Conservation (phyloP, 92 coral and sea anemone species). For the Galaxea fascicularis region DNA sequence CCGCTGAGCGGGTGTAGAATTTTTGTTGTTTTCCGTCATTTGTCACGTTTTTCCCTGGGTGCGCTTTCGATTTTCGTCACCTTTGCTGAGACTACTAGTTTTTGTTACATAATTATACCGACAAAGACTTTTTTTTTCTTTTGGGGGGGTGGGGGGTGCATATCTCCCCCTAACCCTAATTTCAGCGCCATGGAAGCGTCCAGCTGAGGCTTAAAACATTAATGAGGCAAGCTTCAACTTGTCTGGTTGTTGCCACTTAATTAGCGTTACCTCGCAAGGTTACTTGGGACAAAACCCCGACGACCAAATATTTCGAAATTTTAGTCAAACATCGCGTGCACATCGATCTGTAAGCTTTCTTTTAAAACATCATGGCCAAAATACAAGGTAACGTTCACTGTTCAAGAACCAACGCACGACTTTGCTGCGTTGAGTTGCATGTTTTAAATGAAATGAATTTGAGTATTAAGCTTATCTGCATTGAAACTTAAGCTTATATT, state of each 20-base stretch:
- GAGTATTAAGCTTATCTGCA: too few relatives aligned
- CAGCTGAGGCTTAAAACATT: background rate
- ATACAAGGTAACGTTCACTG: conserved; percentile 35
- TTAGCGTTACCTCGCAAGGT: conserved; percentile 21
- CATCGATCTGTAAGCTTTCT: background rate
- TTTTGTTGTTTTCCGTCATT: too few relatives aligned
- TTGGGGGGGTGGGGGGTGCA: too few relatives aligned
- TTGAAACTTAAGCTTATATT: background rate
- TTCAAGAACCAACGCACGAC: too few relatives aligned
- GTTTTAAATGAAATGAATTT: too few relatives aligned
- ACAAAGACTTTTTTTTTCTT: too few relatives aligned
- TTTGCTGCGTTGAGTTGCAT: background rate
- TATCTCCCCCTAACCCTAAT: too few relatives aligned
- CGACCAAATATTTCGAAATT: background rate
- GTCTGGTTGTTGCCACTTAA: background rate
- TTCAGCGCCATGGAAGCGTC: conserved; percentile 23
- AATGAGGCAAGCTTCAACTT: background rate
- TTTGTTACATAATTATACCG: too few relatives aligned
- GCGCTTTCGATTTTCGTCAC: too few relatives aligned
- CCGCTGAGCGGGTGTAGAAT: too few relatives aligned
- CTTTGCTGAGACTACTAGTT: too few relatives aligned
- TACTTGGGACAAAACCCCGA: conserved; percentile 2
- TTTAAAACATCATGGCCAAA: conserved; percentile 27
- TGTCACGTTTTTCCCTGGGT: too few relatives aligned
- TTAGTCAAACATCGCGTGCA: background rate